Evolutionary conservation across 53 echinoderm and acorn worm species (phyloP).

Genomic region (Echinometra lucunter): DNA sequence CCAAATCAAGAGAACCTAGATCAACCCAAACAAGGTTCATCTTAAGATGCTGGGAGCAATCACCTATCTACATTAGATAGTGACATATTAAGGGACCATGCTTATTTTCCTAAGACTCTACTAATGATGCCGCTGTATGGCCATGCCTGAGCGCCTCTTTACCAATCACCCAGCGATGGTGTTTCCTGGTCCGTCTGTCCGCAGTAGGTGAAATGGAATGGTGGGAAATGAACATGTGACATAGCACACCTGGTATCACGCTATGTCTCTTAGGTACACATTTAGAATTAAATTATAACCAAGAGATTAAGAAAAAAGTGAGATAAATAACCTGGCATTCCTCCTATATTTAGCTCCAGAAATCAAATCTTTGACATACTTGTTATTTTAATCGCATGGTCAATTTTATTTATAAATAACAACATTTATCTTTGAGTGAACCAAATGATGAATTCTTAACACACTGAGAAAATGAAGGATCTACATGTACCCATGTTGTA

Average conservation of each 20-base stretch:
- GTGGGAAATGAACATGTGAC: conserved; percentile 24
- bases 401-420: too few relatives aligned
- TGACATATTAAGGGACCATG: not conserved
- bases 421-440: not conserved
- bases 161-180: conserved; percentile 17
- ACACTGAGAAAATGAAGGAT: too few relatives aligned
- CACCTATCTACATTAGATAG: conserved; percentile 1
- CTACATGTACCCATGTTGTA: too few relatives aligned
- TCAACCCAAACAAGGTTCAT: not conserved
- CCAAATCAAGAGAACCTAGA: not conserved
- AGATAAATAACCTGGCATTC: not conserved
- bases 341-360: not conserved
- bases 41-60: conserved; percentile 27
- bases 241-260: not conserved
- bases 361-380: not conserved
- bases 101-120: conserved; percentile 21
- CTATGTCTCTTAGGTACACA: not conserved
- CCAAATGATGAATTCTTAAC: not conserved
- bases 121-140: conserved; percentile 12
- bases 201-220: not conserved
- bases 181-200: conserved; percentile 3
- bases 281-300: not conserved
- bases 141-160: not conserved
- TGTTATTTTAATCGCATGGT: not conserved
- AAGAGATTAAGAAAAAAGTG: not conserved